Evolutionary conservation across 2,888 invertebrate genomes (phyloP).

Genomic region (Rutpela maculata): DNA sequence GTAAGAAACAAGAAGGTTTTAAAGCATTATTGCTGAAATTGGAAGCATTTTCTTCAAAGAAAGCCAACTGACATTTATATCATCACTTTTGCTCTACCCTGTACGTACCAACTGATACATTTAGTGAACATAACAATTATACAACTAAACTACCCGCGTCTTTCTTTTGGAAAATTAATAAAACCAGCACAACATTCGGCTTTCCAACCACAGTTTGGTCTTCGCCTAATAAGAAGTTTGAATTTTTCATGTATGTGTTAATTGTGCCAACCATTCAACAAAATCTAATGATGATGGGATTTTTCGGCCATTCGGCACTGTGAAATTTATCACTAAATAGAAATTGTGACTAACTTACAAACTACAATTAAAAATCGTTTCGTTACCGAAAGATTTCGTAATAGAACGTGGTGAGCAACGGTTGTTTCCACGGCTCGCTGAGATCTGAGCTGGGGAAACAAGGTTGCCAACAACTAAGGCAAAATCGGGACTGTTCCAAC

Average conservation of each 20-base stretch:
- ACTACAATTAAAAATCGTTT: constrained; percentile 73
- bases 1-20: too few relatives aligned
- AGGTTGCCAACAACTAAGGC: constrained; percentile 71
- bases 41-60: too few relatives aligned
- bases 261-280: constrained; percentile 43
- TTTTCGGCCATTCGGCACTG: constrained; percentile 61
- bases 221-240: too few relatives aligned
- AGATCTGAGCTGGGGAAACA: constrained; percentile 56
- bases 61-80: too few relatives aligned
- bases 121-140: too few relatives aligned
- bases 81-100: too few relatives aligned
- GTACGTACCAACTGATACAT: too few relatives aligned
- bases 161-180: too few relatives aligned
- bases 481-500: constrained; percentile 69
- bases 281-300: constrained; percentile 55
- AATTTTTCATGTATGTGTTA: constrained; percentile 24
- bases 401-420: constrained; percentile 61
- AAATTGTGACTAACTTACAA: constrained; percentile 69
- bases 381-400: constrained; percentile 70
- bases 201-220: too few relatives aligned
- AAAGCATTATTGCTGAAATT: too few relatives aligned
- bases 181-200: too few relatives aligned
- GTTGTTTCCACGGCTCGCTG: constrained; percentile 51
- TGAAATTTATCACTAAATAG: constrained; percentile 67
- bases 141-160: too few relatives aligned